A percentile compares a stretch with the other conserved stretches of the same genome.
Conservation (phyloP, 2,797 vertebrate species). For the Philypnodon macrostomus region DNA sequence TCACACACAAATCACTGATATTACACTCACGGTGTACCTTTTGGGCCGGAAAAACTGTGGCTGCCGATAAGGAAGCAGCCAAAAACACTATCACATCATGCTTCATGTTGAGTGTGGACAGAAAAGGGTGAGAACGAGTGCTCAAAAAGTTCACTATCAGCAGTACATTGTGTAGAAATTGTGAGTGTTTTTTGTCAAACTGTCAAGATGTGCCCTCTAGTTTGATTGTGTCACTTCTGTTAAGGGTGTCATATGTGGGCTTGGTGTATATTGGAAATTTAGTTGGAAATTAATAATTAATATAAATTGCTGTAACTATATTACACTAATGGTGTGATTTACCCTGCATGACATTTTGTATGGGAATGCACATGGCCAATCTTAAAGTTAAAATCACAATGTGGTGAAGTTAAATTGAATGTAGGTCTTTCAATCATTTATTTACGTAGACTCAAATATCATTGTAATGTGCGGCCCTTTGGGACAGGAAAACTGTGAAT, state of each 20-base stretch:
- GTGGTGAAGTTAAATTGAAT: too few relatives aligned
- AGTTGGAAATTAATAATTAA: too few relatives aligned
- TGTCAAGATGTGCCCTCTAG: constrained; percentile 7
- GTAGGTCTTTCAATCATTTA: too few relatives aligned
- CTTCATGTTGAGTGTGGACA: constrained; percentile 10
- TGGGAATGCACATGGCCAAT: too few relatives aligned
- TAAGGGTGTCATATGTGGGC: constrained; percentile 85
- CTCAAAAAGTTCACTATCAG: background rate
- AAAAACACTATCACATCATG: constrained; percentile 10
- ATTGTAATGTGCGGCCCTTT: constrained; percentile 59
- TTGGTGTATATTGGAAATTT: too few relatives aligned
- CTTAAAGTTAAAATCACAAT: too few relatives aligned
- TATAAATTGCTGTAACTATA: too few relatives aligned
- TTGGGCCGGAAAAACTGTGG: constrained; percentile 68
- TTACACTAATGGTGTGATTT: too few relatives aligned
- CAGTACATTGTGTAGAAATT: constrained; percentile 1
- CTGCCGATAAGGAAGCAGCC: constrained; percentile 59
- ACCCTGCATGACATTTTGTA: too few relatives aligned
- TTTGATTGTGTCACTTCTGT: constrained; percentile 80
- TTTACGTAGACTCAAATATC: too few relatives aligned
- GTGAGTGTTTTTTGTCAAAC: background rate
- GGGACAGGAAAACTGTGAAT: too few relatives aligned
- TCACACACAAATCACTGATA: constrained; percentile 40
- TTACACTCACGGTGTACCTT: constrained; percentile 28
- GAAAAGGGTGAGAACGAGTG: background rate